Evolutionary conservation across 2,113 vertebrate genomes (phyloP), one percentile per base, ranked within the genome.

Genomic region (Tragulus kanchil): DNA sequence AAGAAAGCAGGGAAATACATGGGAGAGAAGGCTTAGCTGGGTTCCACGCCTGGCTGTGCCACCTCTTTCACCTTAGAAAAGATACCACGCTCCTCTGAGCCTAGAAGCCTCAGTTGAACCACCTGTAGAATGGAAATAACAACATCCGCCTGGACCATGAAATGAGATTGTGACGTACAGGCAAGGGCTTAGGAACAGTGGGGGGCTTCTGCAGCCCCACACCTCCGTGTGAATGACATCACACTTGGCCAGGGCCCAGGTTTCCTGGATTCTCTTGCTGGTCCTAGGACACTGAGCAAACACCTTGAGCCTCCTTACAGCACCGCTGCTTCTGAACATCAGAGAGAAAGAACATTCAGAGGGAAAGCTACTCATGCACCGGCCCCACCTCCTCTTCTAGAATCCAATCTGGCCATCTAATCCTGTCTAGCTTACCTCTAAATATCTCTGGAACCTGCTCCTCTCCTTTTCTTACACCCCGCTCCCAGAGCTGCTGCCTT

Each of bases 91-190:
- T 28, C 85, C 48, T 69, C 73, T 31, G 42, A 85, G n/a, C 58
- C 78, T 85, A 19, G 86, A 91, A 54, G 56, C 54, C 85, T 95
- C 58, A 0, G 28, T 62, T 59, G 77, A 31, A 92, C 36, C 56
- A 61, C 67, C 92, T 64, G 59, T 93, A 95, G 58, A 93, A 59
- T 42, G 58, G 69, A 82, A 62, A 92, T 28, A 62, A 86, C 26
- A 11, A 21, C 86, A 52, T 54, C 69, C 62, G 79, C 15, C 19
- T 16, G 42, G 75, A 58, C 52, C 62, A 61, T 75, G 65, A 45
- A 88, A 45, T 28, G 45, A 84, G 17, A 23, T 36, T 83, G 82
- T 48, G 48, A 67, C 36, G 25, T 11, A 59, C 5, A 21, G 58
- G 23, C 58, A 13, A 65, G 67, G 9, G 48, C 61, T 83, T 58